Base-by-base conservation (phyloP, 2,888 invertebrate species). In the Tethea ocularis region DNA sequence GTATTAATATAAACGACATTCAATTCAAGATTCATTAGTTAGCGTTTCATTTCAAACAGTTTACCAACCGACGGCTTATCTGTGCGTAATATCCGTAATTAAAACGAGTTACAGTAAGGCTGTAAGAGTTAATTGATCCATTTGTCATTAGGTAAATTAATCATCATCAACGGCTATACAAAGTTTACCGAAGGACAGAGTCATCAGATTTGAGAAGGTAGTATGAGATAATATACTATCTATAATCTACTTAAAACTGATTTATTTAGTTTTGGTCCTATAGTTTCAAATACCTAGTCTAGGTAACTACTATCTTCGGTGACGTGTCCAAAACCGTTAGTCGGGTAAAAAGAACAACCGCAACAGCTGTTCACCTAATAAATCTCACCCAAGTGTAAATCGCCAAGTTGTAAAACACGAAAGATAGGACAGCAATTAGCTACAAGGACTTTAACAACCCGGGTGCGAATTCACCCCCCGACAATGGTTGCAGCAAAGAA, bases 21-120 rank as follows among this genome's bases (percentile, higher is more conserved):
- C 74, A 77, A 74, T 76, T 77, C 70, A 69, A 71, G 72, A 75
- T 77, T 80, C 79, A 81, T 82, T 80, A 82, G 79, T 75, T 73
- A 63, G 68, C 71, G 67, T 80, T 80, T 80, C 80, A 79, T 77
- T 73, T 69, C 65, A 73, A 69, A 67, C 68, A 68, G 72, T 61
- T 72, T 68, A 73, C 67, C 59, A 62, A 62, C 52, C 33, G 22
- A 29, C 33, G 54, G 17, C 22, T 33, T 33, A 46, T 46, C 20
- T 33, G 22, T 20, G 8, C 33, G 13, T 33, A 11, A 22, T 36
- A 36, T 17, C 52, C 52, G 29, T 29, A 26, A 2, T 53, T 29
- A 17, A 29, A 52, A 52, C 23, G 15, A 26, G 26, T 52, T 17
- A 24, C 8, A 29, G n/a, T n/a, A n/a, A n/a, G n/a, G n/a, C n/a